Percentiles rank a stretch among this genome's conserved stretches.
phyloP scores from a whole-genome alignment of 92 coral and sea anemone genomes.

The Phenganax subtilis region DNA sequence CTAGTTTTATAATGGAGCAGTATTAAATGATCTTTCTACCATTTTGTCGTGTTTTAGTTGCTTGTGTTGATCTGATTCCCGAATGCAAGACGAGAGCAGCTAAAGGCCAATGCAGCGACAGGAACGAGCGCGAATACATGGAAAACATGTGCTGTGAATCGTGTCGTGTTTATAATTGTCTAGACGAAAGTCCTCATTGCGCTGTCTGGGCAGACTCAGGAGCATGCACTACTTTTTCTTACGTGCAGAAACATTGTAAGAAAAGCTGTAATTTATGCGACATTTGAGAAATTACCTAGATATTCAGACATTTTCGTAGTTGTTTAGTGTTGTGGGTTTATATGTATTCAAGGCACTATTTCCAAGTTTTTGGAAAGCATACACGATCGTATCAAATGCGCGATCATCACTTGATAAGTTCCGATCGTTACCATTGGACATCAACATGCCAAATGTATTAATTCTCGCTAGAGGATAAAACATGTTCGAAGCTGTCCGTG shows the following conservation, averaged over 20 bases:
- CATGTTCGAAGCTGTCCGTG: too few relatives aligned
- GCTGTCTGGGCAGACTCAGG: slow-evolving; percentile 12
- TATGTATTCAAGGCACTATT: too few relatives aligned
- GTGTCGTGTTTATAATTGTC: slow-evolving; percentile 25
- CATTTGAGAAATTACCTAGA: neutral
- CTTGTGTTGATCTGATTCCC: slow-evolving; percentile 33
- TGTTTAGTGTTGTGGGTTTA: neutral
- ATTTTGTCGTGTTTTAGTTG: neutral
- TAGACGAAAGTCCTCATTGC: slow-evolving; percentile 11
- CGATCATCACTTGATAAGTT: too few relatives aligned
- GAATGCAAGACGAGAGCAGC: slow-evolving; percentile 17
- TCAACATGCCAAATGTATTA: too few relatives aligned
- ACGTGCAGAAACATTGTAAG: slow-evolving; percentile 19
- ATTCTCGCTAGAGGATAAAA: too few relatives aligned
- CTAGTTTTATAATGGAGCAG: too few relatives aligned
- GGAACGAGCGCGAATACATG: slow-evolving; percentile 19
- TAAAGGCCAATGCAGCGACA: slow-evolving; percentile 5
- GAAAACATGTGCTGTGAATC: slow-evolving; percentile 38
- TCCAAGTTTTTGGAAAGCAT: too few relatives aligned
- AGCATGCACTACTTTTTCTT: neutral
- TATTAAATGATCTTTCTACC: too few relatives aligned
- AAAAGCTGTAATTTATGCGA: slow-evolving; percentile 30
- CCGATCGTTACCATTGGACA: too few relatives aligned
- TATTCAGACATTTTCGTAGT: neutral
- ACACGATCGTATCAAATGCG: too few relatives aligned